Conservation (phyloP, 2,113 vertebrate genomes). For the Malaclemys terrapin region DNA sequence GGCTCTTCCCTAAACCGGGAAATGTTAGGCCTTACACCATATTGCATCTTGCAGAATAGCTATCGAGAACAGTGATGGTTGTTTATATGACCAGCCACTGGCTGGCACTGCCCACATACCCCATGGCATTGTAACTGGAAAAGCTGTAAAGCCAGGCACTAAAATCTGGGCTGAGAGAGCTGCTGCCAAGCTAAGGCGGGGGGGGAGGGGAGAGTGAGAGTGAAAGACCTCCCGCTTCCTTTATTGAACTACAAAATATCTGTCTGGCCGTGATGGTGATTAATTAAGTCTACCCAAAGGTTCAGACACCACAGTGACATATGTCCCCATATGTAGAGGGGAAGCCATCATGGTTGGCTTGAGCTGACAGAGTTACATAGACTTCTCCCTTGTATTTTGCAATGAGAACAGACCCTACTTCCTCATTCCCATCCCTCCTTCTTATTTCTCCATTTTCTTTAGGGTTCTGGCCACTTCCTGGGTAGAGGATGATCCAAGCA, state of each 20-base stretch:
- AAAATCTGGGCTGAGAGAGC: neutral
- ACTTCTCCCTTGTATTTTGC: neutral
- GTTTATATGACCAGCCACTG: neutral
- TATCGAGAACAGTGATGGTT: neutral
- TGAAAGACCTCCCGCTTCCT: neutral
- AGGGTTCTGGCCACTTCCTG: conserved; percentile 51
- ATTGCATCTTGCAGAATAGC: neutral
- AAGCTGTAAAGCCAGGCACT: neutral
- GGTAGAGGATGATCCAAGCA: neutral
- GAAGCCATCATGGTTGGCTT: neutral
- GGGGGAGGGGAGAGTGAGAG: neutral
- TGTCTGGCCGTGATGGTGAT: neutral
- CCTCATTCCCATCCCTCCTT: neutral
- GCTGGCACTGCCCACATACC: neutral
- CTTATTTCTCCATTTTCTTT: neutral
- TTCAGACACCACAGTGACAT: neutral
- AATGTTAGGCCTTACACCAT: neutral
- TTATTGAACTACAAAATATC: neutral
- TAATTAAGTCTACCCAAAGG: neutral
- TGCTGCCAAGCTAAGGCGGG: neutral
- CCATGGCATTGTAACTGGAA: neutral
- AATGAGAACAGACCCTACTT: neutral
- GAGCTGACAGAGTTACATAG: neutral
- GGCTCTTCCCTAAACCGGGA: neutral
- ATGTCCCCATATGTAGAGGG: too few species aligned